Evolutionary conservation across 2,797 vertebrate species (phyloP), one percentile per base, ranked within the genome.

Genomic region (Scarus forsteni): DNA sequence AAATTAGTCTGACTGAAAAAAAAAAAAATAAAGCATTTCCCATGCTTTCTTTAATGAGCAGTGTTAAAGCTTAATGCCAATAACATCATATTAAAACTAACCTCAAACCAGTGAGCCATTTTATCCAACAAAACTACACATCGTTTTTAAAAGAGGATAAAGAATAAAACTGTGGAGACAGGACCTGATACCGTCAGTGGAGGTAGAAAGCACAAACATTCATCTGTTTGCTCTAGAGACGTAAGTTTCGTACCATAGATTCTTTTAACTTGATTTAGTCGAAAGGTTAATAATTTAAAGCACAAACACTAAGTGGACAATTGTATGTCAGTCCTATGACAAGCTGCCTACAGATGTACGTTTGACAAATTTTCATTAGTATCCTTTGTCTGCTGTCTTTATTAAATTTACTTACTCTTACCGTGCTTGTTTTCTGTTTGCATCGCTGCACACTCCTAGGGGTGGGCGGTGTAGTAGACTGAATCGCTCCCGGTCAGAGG

Each of bases 401-500:
- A 4, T 0, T 27, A 15, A 38, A 11, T 16, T 1, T 12, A 64
- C 70, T 60, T 65, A 54, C 59, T 49, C 36, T 8, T 1, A 27
- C n/a, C 4, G 10, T 1, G 16, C 1, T 8, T 40, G 42, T n/a
- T 7, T 46, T 39, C 16, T 6, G 6, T n/a, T 8, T 9, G 45
- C 45, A 43, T 16, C n/a, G n/a, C 0, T 8, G 46, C 18, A 1
- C 11, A 45, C n/a, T 1, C 4, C 27, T 27, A n/a, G 27, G 27
- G 27, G 27, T 27, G 27, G 27, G 27, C 27, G 27, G 27, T 46
- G 56, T 57, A 19, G 0, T 1, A 61, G 5, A 15, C 38, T 36
- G 19, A 35, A 16, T 70, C 34, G 55, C 36, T 67, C 14, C 11
- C 34, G 38, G 38, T 36, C 19, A 54, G 58, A 80, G 27, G 27